Base-by-base conservation (phyloP, 1,140 invertebrate genomes). In the Manduca sexta region DNA sequence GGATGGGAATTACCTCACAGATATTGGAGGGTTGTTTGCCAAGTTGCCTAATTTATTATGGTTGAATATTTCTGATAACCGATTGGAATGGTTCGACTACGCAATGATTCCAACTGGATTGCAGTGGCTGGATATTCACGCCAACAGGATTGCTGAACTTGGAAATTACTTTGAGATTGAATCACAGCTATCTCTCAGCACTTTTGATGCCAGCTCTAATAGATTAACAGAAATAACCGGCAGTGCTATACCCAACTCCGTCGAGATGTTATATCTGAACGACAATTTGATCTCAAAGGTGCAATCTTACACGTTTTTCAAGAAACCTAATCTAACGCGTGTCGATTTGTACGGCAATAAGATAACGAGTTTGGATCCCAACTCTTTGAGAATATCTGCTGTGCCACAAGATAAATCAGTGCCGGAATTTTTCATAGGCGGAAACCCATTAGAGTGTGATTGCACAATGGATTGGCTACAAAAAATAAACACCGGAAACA, bases 41-140 rank as follows among this genome's bases (percentile, higher is more conserved):
- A 95, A 95, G 69, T 87, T 97, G 50, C 93, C 93, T 33, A 95
- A 94, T 85, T 88, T 97, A 54, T 91, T 96, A 21, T 96, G 95
- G 94, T 85, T 98, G 35, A 97, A 97, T 74, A 93, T 97, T 55
- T 97, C 95, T 46, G 94, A 95, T 68, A 98, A 98, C 87, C 90
- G 92, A 48, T 88, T 98, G 33, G 91, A 93, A 82, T 93, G 92
- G 89, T 96, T 98, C 74, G 95, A 97, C 68, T 97, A 97, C 73
- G 94, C 94, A 38, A 91, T 96, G 78, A 95, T 97, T 86, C 96
- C 96, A 41, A 93, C 92, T 49, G 92, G 93, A 52, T 86, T 98
- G 39, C 93, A 96, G 83, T 96, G 94, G 93, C 82, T 98, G 50
- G 95, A 98, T 84, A 92, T 97, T 65, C 93, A 96, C 66, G 90